A percentile compares a stretch with the other conserved stretches of the same genome.
These are phyloP conservation scores for Ariolimax columbianus DNA, from an alignment of 2,888 invertebrate species.

Conservation along the genomic window DNA sequence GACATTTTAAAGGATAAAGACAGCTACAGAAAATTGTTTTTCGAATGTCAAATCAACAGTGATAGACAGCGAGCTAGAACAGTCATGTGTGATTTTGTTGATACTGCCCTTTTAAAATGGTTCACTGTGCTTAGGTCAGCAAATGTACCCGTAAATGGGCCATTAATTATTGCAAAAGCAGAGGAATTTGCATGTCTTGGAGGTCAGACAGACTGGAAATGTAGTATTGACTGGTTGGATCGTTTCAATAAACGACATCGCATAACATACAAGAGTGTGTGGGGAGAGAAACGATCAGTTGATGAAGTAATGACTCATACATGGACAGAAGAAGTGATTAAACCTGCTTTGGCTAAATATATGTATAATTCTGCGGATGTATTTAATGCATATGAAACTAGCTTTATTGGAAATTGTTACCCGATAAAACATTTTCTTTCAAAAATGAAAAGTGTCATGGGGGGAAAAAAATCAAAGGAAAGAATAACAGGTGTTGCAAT, in stretches of 20 bases:
- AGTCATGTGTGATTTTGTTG: too few relatives aligned
- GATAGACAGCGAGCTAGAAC: too few relatives aligned
- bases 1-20: too few relatives aligned
- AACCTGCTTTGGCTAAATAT: conserved; percentile 20
- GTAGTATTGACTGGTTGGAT: neutral
- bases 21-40: too few relatives aligned
- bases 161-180: neutral
- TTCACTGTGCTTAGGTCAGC: neutral
- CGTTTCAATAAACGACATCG: neutral
- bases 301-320: neutral
- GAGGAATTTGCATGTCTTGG: neutral
- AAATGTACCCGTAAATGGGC: neutral
- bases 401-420: conserved; percentile 53
- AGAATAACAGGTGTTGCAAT: conserved; percentile 53
- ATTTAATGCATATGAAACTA: conserved; percentile 54
- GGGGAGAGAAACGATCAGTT: neutral
- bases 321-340: conserved; percentile 4
- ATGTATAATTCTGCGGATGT: conserved; percentile 38
- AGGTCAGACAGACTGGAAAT: neutral
- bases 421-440: conserved; percentile 44
- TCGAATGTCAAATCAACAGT: too few relatives aligned
- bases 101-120: too few relatives aligned
- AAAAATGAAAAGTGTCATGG: conserved; percentile 43
- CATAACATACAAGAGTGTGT: conserved; percentile 1
- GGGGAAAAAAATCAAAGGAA: conserved; percentile 46